These are phyloP conservation scores for Colletes latitarsis DNA, from an alignment of 1,140 invertebrate species.

Conservation along the genomic window DNA sequence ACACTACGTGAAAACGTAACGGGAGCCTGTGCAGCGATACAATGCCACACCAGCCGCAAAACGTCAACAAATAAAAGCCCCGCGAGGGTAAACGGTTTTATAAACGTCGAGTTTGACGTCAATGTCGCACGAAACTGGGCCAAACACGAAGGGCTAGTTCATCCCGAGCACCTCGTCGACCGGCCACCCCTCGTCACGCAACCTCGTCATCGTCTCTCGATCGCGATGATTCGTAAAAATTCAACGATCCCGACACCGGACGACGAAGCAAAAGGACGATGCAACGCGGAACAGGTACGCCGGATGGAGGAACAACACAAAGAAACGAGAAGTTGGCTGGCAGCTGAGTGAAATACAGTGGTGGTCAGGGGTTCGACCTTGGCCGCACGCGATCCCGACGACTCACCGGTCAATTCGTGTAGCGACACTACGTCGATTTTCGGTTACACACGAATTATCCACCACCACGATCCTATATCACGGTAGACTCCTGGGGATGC, in stretches of 20 bases:
- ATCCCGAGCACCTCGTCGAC: not conserved
- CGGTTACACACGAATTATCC: constrained; percentile 34
- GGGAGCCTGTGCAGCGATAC: not conserved
- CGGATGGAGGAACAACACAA: not conserved
- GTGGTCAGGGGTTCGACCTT: constrained; percentile 69
- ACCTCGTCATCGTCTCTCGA: not conserved
- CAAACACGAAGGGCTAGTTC: constrained; percentile 47
- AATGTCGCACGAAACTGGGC: constrained; percentile 43
- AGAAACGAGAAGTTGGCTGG: constrained; percentile 16
- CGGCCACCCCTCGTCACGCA: constrained; percentile 24
- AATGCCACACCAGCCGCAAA: not conserved
- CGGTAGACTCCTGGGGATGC: no score
- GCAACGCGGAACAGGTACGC: not conserved
- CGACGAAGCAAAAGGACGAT: not conserved
- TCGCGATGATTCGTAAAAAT: not conserved
- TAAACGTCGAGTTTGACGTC: constrained; percentile 39
- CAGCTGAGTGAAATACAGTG: constrained; percentile 47
- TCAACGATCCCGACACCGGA: no score
- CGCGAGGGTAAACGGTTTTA: constrained; percentile 9
- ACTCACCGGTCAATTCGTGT: constrained; percentile 33
- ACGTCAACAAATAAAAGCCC: constrained; percentile 13
- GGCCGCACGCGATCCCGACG: constrained; percentile 75
- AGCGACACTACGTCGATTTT: constrained; percentile 65
- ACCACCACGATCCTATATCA: not conserved
- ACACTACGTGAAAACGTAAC: not conserved